A percentile compares a stretch with the other conserved stretches of the same genome.
Evolutionary conservation across 2,113 vertebrate species (phyloP).

Genomic region (Eulemur macaco): DNA sequence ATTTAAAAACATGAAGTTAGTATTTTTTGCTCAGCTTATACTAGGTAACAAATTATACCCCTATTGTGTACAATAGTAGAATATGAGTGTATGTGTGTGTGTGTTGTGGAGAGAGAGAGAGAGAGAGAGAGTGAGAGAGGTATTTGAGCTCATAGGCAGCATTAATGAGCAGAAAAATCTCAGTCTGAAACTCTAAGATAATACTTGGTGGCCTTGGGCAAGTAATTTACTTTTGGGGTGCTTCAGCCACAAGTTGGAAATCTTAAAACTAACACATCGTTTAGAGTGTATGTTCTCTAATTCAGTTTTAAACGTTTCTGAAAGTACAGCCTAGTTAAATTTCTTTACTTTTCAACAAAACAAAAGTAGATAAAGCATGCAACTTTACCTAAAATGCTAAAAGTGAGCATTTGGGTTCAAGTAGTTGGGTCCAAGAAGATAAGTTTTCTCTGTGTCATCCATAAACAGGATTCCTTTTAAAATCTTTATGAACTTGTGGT

Average conservation of each 20-base stretch:
- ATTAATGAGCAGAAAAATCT: background rate
- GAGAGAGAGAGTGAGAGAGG: background rate
- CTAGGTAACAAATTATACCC: background rate
- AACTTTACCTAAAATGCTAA: background rate
- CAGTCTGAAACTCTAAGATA: background rate
- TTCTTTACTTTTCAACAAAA: conserved; percentile 10
- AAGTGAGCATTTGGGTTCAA: background rate
- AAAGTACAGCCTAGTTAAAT: conserved; percentile 23
- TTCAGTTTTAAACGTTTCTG: conserved; percentile 35
- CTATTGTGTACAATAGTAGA: background rate
- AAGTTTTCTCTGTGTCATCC: background rate
- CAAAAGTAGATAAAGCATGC: background rate
- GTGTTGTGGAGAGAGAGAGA: background rate
- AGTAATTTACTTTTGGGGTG: background rate
- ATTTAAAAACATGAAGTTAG: conserved; percentile 40
- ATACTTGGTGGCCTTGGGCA: background rate
- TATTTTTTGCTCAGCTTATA: background rate
- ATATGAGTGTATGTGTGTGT: background rate
- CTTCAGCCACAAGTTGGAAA: conserved; percentile 12
- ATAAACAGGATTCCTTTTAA: conserved; percentile 38
- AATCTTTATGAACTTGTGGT: conserved; percentile 31
- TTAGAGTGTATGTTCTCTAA: background rate
- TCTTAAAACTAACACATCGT: background rate
- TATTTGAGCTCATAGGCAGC: background rate
- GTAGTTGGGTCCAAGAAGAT: background rate